Conservation (phyloP, 2,113 vertebrate genomes). For the Peromyscus polionotus region DNA sequence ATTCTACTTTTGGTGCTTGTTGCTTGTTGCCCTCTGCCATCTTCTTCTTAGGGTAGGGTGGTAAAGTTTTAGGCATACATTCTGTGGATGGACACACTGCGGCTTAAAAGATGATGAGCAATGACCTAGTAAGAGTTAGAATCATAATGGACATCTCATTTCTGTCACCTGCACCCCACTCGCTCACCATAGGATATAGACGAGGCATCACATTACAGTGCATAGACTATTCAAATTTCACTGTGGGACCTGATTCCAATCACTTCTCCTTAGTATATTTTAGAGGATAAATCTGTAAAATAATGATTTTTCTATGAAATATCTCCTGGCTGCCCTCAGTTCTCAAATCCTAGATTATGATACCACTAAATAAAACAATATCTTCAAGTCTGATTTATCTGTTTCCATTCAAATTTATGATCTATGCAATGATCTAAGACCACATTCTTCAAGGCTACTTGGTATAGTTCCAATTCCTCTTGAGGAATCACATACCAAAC, state of each 20-base stretch:
- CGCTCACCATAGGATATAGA: background rate
- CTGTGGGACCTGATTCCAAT: background rate
- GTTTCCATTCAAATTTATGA: constrained; percentile 48
- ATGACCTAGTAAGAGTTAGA: background rate
- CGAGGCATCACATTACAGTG: background rate
- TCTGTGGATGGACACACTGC: background rate
- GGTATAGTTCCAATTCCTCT: background rate
- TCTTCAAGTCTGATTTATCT: background rate
- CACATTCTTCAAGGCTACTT: background rate
- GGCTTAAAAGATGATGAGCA: background rate
- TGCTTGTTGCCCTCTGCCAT: background rate
- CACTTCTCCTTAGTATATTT: background rate
- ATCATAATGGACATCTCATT: background rate
- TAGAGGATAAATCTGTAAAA: background rate
- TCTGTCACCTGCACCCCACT: background rate
- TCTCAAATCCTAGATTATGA: background rate
- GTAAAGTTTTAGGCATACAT: background rate
- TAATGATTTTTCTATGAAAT: background rate
- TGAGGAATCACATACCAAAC: constrained; percentile 37
- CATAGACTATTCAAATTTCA: background rate
- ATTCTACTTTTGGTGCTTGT: background rate
- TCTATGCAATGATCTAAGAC: background rate
- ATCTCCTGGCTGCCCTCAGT: background rate
- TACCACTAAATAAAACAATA: background rate
- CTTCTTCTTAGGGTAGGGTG: background rate